Percentiles rank a stretch among this genome's conserved stretches.
Conservation (phyloP, 2,888 invertebrate species). For the Polymixis flavicincta region DNA sequence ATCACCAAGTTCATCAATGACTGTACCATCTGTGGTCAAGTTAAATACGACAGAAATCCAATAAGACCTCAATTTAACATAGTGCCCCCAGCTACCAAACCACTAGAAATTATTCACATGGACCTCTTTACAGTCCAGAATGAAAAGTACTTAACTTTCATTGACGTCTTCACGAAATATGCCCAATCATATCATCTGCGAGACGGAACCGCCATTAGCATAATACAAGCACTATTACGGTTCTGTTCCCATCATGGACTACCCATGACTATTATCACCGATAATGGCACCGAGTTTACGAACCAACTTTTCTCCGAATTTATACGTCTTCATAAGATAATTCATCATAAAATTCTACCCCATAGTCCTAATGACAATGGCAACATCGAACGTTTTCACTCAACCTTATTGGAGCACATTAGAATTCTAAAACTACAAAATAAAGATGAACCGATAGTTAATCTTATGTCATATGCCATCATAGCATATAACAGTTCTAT, state of each 20-base stretch:
- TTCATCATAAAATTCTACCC: neutral
- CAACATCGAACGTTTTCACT: no score
- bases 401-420: no score
- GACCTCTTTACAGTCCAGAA: no score
- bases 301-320: neutral
- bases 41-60: neutral
- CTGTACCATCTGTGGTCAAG: neutral
- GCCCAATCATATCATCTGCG: neutral
- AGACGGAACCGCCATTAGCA: neutral
- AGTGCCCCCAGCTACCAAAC: no score
- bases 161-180: neutral
- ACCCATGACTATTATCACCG: neutral
- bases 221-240: neutral
- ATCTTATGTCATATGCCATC: no score
- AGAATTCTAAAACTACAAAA: no score
- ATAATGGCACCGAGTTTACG: neutral
- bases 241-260: neutral
- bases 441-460: no score
- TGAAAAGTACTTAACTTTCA: neutral
- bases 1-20: neutral
- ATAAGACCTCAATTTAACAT: neutral
- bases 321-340: neutral
- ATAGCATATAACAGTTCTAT: no score
- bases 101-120: no score
- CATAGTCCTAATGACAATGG: neutral